Evolutionary conservation across 53 echinoderm and acorn worm species (phyloP), one percentile per base, ranked within the genome.

Genomic region (Crossaster papposus): DNA sequence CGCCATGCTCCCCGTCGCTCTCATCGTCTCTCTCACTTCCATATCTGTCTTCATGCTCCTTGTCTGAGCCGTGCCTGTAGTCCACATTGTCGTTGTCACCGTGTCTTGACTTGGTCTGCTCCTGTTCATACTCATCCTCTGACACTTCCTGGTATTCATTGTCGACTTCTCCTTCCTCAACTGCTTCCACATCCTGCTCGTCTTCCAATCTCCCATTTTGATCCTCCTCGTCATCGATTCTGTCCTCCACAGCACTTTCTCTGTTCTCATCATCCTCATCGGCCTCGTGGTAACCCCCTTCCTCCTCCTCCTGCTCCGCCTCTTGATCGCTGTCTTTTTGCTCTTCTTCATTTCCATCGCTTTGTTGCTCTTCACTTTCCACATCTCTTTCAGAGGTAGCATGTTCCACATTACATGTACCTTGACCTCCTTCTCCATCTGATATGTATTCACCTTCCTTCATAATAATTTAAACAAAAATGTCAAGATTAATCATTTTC

Each of bases 361-460:
- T 65, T 23, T 36, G 65, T 65, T 86, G 54, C 17, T 78, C 86
- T 8, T 83, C 89, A 36, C 30, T 36, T 36, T 79, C 83, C 26
- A 70, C 86, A 2, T 85, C 91, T 11, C 72, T 86, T 36, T 85
- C 91, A 10, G 68, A 68, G 68, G 28, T n/a, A 26, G 36, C 91
- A 15, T 89, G 82, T 22, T 81, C 92, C 30, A 79, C 54, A 32
- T 79, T 72, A n/a, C n/a, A n/a, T n/a, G n/a, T n/a, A 11, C 8
- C 51, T 15, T 89, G 76, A 24, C 32, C 82, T 9, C 30, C 83
- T 51, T 89, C 89, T 65, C 81, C 88, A 23, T 92, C 92, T 10
- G 92, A 92, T 51, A 88, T 38, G 30, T 89, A 92, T 92, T 92
- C 92, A 55, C 92, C 92, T 76, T 92, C 92, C 92, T 92, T 55